Evolutionary conservation across 1,140 invertebrate genomes (phyloP), one percentile per base, ranked within the genome.

Genomic region (Drosophila miranda): DNA sequence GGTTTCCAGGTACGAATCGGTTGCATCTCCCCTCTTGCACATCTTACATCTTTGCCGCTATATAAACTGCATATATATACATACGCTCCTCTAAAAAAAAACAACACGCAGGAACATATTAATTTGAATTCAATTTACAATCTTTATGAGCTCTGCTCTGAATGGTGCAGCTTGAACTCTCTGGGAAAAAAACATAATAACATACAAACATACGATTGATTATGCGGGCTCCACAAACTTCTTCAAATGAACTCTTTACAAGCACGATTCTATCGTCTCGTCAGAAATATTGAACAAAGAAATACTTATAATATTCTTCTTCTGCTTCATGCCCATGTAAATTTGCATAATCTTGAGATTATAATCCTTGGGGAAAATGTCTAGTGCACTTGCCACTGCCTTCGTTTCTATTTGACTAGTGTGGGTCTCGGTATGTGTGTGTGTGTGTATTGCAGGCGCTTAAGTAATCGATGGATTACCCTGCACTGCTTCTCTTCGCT

Each of bases 401-500:
- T 38, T 38, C 34, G 34, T 38, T 38, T 13, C 34, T 38, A 38
- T 38, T 11, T 38, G 11, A 13, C 11, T 38, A 13, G 9, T 34
- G 8, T 9, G 16, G 16, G 16, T 16, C 16, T 16, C 16, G 16
- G 16, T 16, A 16, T 16, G 30, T 34, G 63, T 58, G 38, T 14
- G 9, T 28, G 50, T 38, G 48, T 44, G 61, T 26, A 34, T 41
- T 54, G 64, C 43, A 60, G 49, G 46, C 57, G 72, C 61, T 53
- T 56, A 73, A 73, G 61, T 68, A 82, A 81, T 82, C 75, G 77
- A 80, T 80, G 76, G 62, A 83, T 78, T 81, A 82, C 72, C 44
- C 34, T 51, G 44, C 57, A 55, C 64, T 46, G 9, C 41, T 50
- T 42, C 30, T 41, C n/a, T 56, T n/a, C 51, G 48, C 55, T 76